Conservation (phyloP, 2,888 invertebrate genomes). For the Ferrisia virgata region DNA sequence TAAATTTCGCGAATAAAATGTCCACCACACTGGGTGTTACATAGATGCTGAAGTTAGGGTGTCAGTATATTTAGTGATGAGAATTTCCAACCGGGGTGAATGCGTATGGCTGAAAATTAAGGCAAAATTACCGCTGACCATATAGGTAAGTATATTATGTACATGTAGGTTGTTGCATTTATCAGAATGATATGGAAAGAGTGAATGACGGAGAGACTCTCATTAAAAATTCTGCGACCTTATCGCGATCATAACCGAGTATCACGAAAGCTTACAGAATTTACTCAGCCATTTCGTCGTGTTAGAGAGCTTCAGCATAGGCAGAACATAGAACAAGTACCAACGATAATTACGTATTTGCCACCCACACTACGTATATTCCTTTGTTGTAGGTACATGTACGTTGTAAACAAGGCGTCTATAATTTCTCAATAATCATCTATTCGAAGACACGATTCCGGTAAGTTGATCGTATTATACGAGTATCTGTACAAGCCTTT, state of each 20-base stretch:
- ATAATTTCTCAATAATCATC: slow-evolving; percentile 28
- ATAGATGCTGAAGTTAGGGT: too few species aligned
- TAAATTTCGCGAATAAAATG: too few species aligned
- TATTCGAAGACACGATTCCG: not conserved
- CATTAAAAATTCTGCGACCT: not conserved
- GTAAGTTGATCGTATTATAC: slow-evolving; percentile 23
- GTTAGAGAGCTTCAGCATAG: not conserved
- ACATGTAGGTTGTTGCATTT: not conserved
- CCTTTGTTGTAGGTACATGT: not conserved
- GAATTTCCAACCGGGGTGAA: too few species aligned
- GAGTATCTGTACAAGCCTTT: too few species aligned
- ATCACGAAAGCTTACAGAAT: not conserved
- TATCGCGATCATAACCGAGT: not conserved
- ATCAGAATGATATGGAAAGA: too few species aligned
- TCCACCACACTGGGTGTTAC: too few species aligned
- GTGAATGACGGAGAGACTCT: not conserved
- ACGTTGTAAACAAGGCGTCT: not conserved
- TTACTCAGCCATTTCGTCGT: slow-evolving; percentile 2
- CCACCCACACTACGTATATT: slow-evolving; percentile 1
- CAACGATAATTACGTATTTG: slow-evolving; percentile 12
- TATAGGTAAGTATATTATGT: too few species aligned
- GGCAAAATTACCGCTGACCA: too few species aligned
- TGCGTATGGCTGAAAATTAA: too few species aligned
- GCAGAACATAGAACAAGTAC: not conserved
- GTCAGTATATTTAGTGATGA: too few species aligned